phyloP scores from a whole-genome alignment of 2,113 vertebrate species.

The Aptenodytes patagonicus region DNA sequence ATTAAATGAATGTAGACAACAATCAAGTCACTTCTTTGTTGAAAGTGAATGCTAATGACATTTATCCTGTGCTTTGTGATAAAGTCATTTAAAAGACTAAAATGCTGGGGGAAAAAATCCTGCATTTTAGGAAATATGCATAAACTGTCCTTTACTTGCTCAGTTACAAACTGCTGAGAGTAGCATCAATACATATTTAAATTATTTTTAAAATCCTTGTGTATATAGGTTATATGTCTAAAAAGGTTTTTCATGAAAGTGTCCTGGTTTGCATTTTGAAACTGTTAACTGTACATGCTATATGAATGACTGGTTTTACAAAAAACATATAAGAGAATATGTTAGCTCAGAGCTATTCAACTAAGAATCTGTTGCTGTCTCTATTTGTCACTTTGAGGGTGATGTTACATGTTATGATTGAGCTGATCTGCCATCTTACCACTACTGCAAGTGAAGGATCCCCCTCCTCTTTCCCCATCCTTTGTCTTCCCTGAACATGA shows the following conservation, averaged over 20 bases:
- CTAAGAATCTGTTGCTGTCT: neutral
- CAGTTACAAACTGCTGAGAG: neutral
- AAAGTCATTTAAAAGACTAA: conserved; percentile 20
- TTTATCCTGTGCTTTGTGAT: conserved; percentile 14
- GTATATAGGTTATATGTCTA: neutral
- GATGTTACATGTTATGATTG: neutral
- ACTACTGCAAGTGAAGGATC: neutral
- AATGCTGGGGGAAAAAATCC: neutral
- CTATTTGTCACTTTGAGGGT: neutral
- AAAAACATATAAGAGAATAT: neutral
- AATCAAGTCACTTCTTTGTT: neutral
- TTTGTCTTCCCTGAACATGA: neutral
- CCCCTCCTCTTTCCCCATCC: neutral
- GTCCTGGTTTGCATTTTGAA: neutral
- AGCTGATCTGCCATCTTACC: neutral
- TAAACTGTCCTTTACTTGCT: neutral
- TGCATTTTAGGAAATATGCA: neutral
- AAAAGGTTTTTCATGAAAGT: neutral
- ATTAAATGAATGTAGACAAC: conserved; percentile 7
- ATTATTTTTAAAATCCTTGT: neutral
- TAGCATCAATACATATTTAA: neutral
- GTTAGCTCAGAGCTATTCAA: neutral
- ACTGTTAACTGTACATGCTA: neutral
- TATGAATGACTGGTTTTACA: neutral
- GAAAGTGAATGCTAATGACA: conserved; percentile 31